Base-by-base conservation (phyloP, 2,888 invertebrate genomes). In the Ryuthela nishihirai region DNA sequence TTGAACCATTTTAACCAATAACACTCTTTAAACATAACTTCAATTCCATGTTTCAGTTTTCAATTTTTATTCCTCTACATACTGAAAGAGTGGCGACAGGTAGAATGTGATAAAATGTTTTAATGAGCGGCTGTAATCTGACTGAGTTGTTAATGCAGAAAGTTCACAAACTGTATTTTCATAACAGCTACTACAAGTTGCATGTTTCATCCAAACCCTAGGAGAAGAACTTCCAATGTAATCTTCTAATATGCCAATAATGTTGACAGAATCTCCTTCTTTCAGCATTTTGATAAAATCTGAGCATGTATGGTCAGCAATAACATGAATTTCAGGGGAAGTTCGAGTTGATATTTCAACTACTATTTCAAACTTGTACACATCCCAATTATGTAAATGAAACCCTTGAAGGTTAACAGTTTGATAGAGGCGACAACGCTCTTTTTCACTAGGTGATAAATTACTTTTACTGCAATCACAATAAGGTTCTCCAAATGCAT, bases 311-410 rank as follows among this genome's bases (percentile, higher is more conserved):
- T 49, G 45, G 32, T 46, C 29, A 9, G 38, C 38, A 32, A 23
- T 24, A 6, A 60, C 15, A 15, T 29, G 4, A 29, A 54, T 39
- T 41, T 60, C 60, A 24, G 53, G 48, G 17, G 48, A 54, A 32
- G 45, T 42, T 15, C 60, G 48, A 24, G 41, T 26, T 15, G 48
- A 54, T 12, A 61, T 35, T 34, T 55, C 53, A 24, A 61, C 6
- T 20, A 36, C 23, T 32, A 61, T 50, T 35, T 40, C 41, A 44
- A 55, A 61, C 18, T 47, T 20, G 44, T 61, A 61, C 24, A 38
- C 44, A 55, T 54, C 29, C 61, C 54, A 61, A 38, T 61, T 55
- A 29, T 55, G 44, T n/a, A 61, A 35, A 40, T 54, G 43, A 40
- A 50, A 55, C 9, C 53, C 20, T 26, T 36, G 36, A 18, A 52